Conservation (phyloP, 2,888 invertebrate genomes). For the Mimumesa dahlbomi region DNA sequence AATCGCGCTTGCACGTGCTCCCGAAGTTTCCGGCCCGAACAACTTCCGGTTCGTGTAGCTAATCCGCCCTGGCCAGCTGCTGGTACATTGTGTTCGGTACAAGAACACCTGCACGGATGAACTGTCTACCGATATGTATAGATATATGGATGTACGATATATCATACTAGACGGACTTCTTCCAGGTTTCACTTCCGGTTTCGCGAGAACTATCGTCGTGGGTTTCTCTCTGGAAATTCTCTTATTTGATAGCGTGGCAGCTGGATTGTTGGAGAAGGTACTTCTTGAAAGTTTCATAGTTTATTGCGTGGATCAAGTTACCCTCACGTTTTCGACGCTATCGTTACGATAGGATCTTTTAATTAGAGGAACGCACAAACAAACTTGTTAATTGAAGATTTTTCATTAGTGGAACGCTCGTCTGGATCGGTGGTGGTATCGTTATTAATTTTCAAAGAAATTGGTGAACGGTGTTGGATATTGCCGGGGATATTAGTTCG, state of each 20-base stretch:
- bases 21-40: slow-evolving; percentile 4
- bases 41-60: slow-evolving; percentile 9
- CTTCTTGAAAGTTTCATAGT: too few species aligned
- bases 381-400: too few species aligned
- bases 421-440: too few species aligned
- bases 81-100: background rate
- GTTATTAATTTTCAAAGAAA: background rate
- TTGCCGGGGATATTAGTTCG: background rate
- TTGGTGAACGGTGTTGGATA: background rate
- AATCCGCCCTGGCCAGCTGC: slow-evolving; percentile 24
- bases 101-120: slow-evolving; percentile 18
- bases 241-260: too few species aligned
- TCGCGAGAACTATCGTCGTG: background rate
- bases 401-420: too few species aligned
- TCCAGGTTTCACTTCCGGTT: background rate
- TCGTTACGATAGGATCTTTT: too few species aligned
- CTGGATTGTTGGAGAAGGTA: too few species aligned
- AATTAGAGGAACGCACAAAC: too few species aligned
- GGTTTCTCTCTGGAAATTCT: too few species aligned
- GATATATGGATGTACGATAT: too few species aligned
- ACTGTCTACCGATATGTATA: slow-evolving; percentile 11
- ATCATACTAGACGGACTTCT: background rate
- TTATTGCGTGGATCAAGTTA: too few species aligned
- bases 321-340: too few species aligned
- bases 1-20: slow-evolving; percentile 2